Conservation (phyloP, 2,113 vertebrate species). For the Nansenia antarctica region DNA sequence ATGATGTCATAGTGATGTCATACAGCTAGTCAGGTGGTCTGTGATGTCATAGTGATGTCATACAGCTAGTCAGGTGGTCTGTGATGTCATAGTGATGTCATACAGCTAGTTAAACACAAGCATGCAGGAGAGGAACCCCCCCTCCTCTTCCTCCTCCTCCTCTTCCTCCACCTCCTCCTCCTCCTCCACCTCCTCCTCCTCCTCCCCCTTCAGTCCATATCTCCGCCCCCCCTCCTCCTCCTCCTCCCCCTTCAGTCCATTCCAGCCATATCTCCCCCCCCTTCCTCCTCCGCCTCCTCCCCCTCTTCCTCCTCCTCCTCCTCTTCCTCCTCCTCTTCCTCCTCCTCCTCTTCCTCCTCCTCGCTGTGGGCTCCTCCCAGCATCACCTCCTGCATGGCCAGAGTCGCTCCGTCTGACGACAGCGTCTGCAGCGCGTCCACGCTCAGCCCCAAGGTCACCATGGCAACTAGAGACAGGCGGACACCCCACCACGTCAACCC, state of each 20-base stretch:
- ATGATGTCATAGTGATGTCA: too few species aligned
- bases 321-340: constrained; percentile 73
- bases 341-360: constrained; percentile 83
- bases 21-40: neutral
- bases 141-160: constrained; percentile 78
- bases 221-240: constrained; percentile 87
- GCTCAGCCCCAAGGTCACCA: constrained; percentile 83
- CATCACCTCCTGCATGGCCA: constrained; percentile 90
- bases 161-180: constrained; percentile 84
- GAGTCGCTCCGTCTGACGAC: constrained; percentile 84
- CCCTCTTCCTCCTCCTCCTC: constrained; percentile 81
- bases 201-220: constrained; percentile 78
- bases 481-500: too few species aligned
- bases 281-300: constrained; percentile 72
- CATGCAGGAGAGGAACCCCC: constrained; percentile 44
- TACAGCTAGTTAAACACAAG: constrained; percentile 49
- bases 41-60: too few species aligned
- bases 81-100: neutral
- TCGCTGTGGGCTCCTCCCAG: constrained; percentile 89
- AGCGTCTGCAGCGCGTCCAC: constrained; percentile 87
- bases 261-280: constrained; percentile 49
- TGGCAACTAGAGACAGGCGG: constrained; percentile 69
- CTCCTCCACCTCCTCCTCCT: constrained; percentile 73
- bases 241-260: constrained; percentile 9
- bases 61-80: neutral